phyloP scores from a whole-genome alignment of 2,797 vertebrate species.

The Coregonus suidteri region DNA sequence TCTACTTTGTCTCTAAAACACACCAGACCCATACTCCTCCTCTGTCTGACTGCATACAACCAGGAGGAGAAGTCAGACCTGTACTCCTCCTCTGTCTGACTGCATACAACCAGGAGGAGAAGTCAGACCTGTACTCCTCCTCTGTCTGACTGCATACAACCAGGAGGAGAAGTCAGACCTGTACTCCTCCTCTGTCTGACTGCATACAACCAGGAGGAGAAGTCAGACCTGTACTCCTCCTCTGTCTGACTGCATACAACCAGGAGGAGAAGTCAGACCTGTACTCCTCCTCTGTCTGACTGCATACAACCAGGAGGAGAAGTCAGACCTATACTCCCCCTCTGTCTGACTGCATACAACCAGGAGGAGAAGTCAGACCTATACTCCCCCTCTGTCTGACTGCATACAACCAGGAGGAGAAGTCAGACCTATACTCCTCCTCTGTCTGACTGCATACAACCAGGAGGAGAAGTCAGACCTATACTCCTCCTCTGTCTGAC shows the following conservation, averaged over 20 bases:
- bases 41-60: neutral
- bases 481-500: constrained; percentile 25
- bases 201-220: neutral
- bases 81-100: constrained; percentile 19
- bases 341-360: neutral
- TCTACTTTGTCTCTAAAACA: neutral
- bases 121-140: constrained; percentile 30
- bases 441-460: neutral
- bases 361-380: constrained; percentile 5
- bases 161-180: constrained; percentile 5
- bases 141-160: neutral
- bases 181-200: constrained; percentile 19
- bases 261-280: constrained; percentile 4
- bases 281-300: constrained; percentile 19
- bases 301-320: neutral
- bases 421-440: constrained; percentile 1
- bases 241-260: neutral
- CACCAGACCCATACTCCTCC: neutral
- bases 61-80: constrained; percentile 7
- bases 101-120: neutral
- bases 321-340: constrained; percentile 30
- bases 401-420: neutral
- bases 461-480: constrained; percentile 14
- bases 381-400: constrained; percentile 18
- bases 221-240: constrained; percentile 30